Evolutionary conservation across 2,888 invertebrate species (phyloP).

Genomic region (Smittia aterrima): DNA sequence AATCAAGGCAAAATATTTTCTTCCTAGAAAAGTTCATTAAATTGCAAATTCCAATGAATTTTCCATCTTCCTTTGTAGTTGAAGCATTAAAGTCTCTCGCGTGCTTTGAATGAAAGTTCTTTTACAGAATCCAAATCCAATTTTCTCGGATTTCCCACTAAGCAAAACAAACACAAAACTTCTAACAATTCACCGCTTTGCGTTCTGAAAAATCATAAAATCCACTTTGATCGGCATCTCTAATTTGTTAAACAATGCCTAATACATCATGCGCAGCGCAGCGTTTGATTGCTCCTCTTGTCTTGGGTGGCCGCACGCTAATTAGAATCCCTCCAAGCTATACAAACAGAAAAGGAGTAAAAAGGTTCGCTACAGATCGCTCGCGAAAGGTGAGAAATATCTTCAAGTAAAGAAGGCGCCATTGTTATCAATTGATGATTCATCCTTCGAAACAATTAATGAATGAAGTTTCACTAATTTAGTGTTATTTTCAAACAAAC

Average conservation of each 20-base stretch:
- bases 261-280: conserved; percentile 26
- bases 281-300: conserved; percentile 25
- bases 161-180: background rate
- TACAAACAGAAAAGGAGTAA: too few species aligned
- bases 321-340: too few species aligned
- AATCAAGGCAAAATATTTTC: too few species aligned
- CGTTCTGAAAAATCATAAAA: background rate
- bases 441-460: background rate
- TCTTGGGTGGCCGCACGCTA: conserved; percentile 37
- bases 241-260: conserved; percentile 31
- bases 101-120: background rate
- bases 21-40: conserved; percentile 8
- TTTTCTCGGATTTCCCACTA: conserved; percentile 17
- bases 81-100: background rate
- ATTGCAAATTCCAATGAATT: conserved; percentile 16
- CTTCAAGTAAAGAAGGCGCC: too few species aligned
- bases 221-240: conserved; percentile 36
- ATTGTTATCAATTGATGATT: background rate
- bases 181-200: background rate
- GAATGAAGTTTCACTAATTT: conserved; percentile 22
- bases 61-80: background rate
- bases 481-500: conserved; percentile 7
- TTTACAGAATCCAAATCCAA: background rate
- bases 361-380: background rate
- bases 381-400: background rate